Evolutionary conservation across 2,888 invertebrate genomes (phyloP).

Genomic region (Scaptomyza cyrtandrae): DNA sequence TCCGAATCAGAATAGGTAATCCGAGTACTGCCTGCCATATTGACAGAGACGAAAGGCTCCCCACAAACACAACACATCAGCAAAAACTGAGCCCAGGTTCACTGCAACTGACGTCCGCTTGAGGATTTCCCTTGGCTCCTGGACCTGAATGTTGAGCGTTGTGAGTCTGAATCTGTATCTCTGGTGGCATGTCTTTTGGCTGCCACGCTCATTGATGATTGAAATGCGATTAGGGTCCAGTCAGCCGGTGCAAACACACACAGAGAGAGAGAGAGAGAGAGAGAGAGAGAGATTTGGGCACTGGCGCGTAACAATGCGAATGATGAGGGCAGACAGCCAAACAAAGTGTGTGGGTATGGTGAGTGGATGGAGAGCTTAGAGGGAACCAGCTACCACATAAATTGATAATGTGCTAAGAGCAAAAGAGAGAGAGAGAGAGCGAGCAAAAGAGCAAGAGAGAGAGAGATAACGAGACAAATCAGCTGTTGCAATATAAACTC

Average conservation of each 20-base stretch:
- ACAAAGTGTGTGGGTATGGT: slow-evolving; percentile 5
- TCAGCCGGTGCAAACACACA: slow-evolving; percentile 44
- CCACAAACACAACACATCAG: background rate
- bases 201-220: slow-evolving; percentile 72
- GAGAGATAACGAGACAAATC: slow-evolving; percentile 37
- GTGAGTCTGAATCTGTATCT: background rate
- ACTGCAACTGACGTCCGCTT: slow-evolving; percentile 62
- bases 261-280: background rate
- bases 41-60: slow-evolving; percentile 21
- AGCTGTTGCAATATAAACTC: slow-evolving; percentile 39
- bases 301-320: slow-evolving; percentile 71
- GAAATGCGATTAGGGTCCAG: slow-evolving; percentile 77
- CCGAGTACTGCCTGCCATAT: slow-evolving; percentile 34
- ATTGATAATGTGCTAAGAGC: slow-evolving; percentile 55
- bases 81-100: background rate
- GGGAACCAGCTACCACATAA: slow-evolving; percentile 30
- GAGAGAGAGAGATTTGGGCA: slow-evolving; percentile 63
- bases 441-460: slow-evolving; percentile 2
- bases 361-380: background rate
- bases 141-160: background rate
- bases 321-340: slow-evolving; percentile 72
- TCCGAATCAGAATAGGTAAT: slow-evolving; percentile 37
- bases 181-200: slow-evolving; percentile 57
- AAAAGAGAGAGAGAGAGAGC: background rate
- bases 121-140: slow-evolving; percentile 34